Base-by-base conservation (phyloP, 1,140 invertebrate species). In the Atta texana region DNA sequence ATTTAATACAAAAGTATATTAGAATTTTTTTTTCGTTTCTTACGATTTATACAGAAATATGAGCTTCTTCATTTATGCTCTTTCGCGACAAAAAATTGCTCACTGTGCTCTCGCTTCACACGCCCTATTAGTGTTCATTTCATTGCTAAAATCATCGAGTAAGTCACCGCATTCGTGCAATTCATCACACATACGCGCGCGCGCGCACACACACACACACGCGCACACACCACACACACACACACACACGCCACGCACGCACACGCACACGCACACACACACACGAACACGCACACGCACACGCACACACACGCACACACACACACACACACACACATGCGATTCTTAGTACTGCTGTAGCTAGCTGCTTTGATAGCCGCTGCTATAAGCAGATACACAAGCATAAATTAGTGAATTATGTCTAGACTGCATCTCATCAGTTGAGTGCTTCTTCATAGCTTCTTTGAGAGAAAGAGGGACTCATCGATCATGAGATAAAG, bases 381-480 rank as follows among this genome's bases (percentile, higher is more conserved):
- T 90, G 59, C 61, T 74, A 74, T 55, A 57, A 90, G 72, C 57
- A 39, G 66, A 49, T 12, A 81, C 34, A 64, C 49, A 44, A 63
- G 80, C 86, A 87, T 89, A 69, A 61, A 69, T 59, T 68, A 68
- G 53, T 44, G 21, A 84, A 75, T 63, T 90, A 85, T 75, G 59
- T 69, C 21, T 90, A 85, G 61, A 18, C n/a, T 85, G 89, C 86
- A 89, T 90, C 84, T 49, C 44, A 86, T 68, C 68, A 75, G 77
- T 90, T 89, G 85, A 74, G 66, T 87, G 87, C 87, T 92, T 92
- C 59, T 89, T 85, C 59, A 89, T 89, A 91, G 80, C 88, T 86
- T 88, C 90, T 80, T 88, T 90, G 82, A 91, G 89, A 91, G 89
- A 91, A 87, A 85, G 89, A 91, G 80, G 85, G 89, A 91, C 71